phyloP scores from a whole-genome alignment of 2,888 invertebrate species.

The Cheilosia variabilis region DNA sequence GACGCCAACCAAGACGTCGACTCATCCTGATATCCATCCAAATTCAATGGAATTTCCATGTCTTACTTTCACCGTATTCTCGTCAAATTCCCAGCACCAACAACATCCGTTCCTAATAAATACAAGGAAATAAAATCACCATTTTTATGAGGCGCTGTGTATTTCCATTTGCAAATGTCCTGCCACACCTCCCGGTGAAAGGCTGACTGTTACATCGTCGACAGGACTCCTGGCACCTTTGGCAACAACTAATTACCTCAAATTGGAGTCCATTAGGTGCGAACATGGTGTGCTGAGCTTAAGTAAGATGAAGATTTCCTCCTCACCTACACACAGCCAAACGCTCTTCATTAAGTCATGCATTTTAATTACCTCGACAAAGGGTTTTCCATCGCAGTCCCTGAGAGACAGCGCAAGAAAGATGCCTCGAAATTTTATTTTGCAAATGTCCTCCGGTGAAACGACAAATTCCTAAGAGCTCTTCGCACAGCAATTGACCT shows the following conservation, averaged over 20 bases:
- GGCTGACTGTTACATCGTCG: constrained; percentile 31
- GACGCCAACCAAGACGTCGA: constrained; percentile 9
- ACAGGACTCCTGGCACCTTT: constrained; percentile 71
- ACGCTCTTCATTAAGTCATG: constrained; percentile 67
- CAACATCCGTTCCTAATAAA: constrained; percentile 73
- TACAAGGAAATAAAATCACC: constrained; percentile 74
- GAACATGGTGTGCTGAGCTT: constrained; percentile 71
- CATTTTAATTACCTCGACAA: constrained; percentile 67
- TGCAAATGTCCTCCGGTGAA: not conserved
- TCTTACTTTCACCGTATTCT: constrained; percentile 29
- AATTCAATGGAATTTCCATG: constrained; percentile 73
- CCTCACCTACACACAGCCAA: constrained; percentile 3
- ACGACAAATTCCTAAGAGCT: constrained; percentile 3
- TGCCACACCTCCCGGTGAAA: not conserved
- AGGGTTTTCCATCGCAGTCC: constrained; percentile 31
- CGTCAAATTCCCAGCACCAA: constrained; percentile 18
- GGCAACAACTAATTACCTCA: constrained; percentile 69
- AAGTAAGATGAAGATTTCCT: constrained; percentile 33
- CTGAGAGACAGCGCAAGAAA: not conserved
- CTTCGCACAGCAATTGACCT: constrained; percentile 54
- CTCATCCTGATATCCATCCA: constrained; percentile 55
- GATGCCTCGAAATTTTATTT: constrained; percentile 2
- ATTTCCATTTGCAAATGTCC: constrained; percentile 59
- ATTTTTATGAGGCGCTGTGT: constrained; percentile 68
- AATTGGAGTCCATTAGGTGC: constrained; percentile 74